phyloP scores from a whole-genome alignment of 2,797 vertebrate species.

The Philypnodon macrostomus region DNA sequence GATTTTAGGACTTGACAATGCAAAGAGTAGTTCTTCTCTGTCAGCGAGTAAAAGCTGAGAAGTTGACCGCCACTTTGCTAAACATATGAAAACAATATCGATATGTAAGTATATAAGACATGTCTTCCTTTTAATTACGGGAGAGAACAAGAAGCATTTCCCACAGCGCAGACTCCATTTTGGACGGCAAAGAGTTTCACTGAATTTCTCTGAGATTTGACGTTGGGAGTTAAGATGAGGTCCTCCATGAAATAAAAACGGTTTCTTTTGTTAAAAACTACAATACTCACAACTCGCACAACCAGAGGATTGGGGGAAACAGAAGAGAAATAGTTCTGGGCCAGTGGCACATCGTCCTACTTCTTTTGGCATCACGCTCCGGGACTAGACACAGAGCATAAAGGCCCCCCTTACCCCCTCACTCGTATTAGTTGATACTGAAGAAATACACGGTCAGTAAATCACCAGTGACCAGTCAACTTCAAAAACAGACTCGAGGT shows the following conservation, averaged over 20 bases:
- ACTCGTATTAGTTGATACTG: neutral
- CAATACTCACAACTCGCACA: slow-evolving; percentile 15
- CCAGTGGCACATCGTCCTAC: slow-evolving; percentile 68
- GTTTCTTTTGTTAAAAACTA: neutral
- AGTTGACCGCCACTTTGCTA: no score
- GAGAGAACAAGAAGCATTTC: no score
- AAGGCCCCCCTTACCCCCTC: slow-evolving; percentile 35
- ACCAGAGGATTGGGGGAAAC: no score
- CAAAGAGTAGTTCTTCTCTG: slow-evolving; percentile 1
- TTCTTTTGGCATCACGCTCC: slow-evolving; percentile 54
- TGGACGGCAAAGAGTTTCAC: no score
- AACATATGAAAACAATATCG: no score
- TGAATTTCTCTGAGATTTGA: no score
- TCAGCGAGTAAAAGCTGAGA: neutral
- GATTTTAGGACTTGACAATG: slow-evolving; percentile 6
- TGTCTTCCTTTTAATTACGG: no score
- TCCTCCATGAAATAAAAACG: no score
- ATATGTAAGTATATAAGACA: no score
- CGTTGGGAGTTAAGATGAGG: no score
- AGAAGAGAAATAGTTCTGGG: slow-evolving; percentile 26
- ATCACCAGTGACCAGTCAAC: neutral
- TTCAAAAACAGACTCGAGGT: neutral
- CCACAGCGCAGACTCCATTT: no score
- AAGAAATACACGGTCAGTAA: neutral
- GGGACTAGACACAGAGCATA: slow-evolving; percentile 30